Base-by-base conservation (phyloP, 2,888 invertebrate genomes). In the Chydorus sphaericus region DNA sequence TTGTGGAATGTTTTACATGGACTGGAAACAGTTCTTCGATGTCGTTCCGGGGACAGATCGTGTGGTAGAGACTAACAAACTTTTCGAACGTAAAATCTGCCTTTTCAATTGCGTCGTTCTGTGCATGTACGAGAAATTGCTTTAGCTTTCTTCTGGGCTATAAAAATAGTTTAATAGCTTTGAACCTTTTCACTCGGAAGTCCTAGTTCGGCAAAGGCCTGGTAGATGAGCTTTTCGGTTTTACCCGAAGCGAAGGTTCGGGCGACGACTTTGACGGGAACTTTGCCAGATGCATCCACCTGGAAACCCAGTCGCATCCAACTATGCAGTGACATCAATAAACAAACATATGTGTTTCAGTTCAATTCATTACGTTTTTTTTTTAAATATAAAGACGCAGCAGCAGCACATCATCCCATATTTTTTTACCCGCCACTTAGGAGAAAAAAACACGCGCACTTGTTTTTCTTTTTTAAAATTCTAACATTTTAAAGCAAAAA, bases 181-280 rank as follows among this genome's bases (percentile, higher is more conserved):
- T 16, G 2, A 66, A 78, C 79, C 71, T 93, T 93, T 58, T 90
- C 94, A 59, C 87, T 85, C 0, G 97, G 94, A 61, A 99, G 78
- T 26, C 86, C 91, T 60, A 96, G 77, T 67, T 97, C 97, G 55
- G 86, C 82, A 61, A 98, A 77, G 71, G 91, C 92, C 69, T 97
- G 94, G 75, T 96, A 96, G 33, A 98, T 92, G 69, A 96, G 77
- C 72, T 93, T 96, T 73, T 98, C 98, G 4, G 96, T 94, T 75
- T 94, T 94, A 33, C 98, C 98, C n/a, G 97, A 97, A 3, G 97
- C 96, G 74, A 98, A 98, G 57, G 97, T 98, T 68, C 91, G 78
- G 56, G 94, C 92, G 33, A 98, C 86, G 52, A 92, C 89, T 75
- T 92, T 89, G 3, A 97, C 93, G 2, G 97, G 96, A 57, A 98